These are phyloP conservation scores for Drosophila mayri DNA, from an alignment of 1,140 invertebrate species.

Conservation along the genomic window DNA sequence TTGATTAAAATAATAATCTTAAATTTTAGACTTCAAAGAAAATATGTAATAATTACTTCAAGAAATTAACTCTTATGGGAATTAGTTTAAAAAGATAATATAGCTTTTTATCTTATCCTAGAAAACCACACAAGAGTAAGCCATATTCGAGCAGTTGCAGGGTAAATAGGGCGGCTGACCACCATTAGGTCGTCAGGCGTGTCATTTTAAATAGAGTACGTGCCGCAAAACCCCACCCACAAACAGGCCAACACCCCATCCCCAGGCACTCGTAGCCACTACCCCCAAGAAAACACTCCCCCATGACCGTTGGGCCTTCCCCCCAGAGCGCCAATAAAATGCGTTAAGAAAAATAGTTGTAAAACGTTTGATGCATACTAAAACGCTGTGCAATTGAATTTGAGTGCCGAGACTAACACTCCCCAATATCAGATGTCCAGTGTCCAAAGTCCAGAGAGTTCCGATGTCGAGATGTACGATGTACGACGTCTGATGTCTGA, in stretches of 20 bases:
- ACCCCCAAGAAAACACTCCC: slow-evolving; percentile 21
- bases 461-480: slow-evolving; percentile 5
- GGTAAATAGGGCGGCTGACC: slow-evolving; percentile 19
- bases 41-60: not conserved
- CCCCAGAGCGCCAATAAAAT: slow-evolving; percentile 80
- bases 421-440: slow-evolving; percentile 27
- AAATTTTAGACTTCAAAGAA: not conserved
- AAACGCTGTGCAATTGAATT: slow-evolving; percentile 78
- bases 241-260: not conserved
- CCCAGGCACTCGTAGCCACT: not conserved
- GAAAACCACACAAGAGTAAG: no score
- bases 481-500: slow-evolving; percentile 28
- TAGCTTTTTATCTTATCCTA: no score
- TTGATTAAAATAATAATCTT: not conserved
- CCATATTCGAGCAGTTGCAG: not conserved
- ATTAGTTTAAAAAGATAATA: not conserved
- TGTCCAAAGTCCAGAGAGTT: not conserved
- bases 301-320: slow-evolving; percentile 19
- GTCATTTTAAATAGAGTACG: slow-evolving; percentile 76
- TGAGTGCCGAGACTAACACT: slow-evolving; percentile 21
- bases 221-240: slow-evolving; percentile 33
- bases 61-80: not conserved
- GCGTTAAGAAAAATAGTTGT: slow-evolving; percentile 83
- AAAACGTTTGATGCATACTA: slow-evolving; percentile 81
- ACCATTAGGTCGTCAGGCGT: slow-evolving; percentile 73